Base-by-base conservation (phyloP, 2,797 vertebrate species). In the Alfaro cultratus region DNA sequence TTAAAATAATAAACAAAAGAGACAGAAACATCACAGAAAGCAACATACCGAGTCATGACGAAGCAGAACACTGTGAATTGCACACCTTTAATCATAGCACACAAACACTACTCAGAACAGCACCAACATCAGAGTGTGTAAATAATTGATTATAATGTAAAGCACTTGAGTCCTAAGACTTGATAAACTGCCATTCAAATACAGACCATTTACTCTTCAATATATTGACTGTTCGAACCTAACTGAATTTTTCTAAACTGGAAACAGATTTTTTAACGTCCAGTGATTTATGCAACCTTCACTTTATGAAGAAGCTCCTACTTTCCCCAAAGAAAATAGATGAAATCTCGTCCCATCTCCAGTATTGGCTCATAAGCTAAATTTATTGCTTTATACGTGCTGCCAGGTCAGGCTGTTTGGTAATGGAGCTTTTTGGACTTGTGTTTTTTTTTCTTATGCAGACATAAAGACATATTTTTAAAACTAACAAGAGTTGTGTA, bases 391-490 rank as follows among this genome's bases (percentile, higher is more conserved):
- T 43, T 51, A 46, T 76, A 68, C 73, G 71, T 79, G 68, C 47
- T 49, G 53, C 78, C 12, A 26, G 39, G 39, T 55, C 0, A 4
- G 43, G 73, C 76, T 76, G 45, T 84, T 67, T 71, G 79, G 73
- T 78, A 72, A 75, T 41, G 3, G 13, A 64, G 45, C 46, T 60
- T 81, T 75, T 78, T 64, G n/a, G 82, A 80, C 87, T 70, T 83
- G 75, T n/a, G 7, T 70, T 84, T 26, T 31, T 21, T 31, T 68
- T 67, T 68, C 34, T 5, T 23, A 41, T 68, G 13, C 1, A 23
- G 21, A 26, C 23, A 39, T 39, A 68, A 39, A 68, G 64, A 26
- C 39, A 36, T 18, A 68, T 41, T 39, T 9, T 11, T 2, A 41
- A 41, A 68, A 41, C 23, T 39, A 23, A 34, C 64, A 16, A 21